Evolutionary conservation across 2,113 vertebrate genomes (phyloP).

Genomic region (Malurus cyaneus): DNA sequence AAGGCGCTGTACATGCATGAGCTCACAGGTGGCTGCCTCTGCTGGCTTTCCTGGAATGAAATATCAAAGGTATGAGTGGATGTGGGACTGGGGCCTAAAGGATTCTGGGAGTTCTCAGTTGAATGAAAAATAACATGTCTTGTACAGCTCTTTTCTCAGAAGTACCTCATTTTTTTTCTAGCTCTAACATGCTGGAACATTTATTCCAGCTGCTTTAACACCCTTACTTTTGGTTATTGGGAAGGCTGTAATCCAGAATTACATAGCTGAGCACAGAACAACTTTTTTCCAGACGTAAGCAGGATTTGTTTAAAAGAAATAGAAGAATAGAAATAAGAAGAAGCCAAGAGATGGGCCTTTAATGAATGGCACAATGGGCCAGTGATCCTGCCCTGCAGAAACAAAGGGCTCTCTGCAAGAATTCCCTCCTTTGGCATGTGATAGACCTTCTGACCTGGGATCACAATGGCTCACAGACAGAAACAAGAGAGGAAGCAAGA

Average conservation of each 20-base stretch:
- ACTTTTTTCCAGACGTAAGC: neutral
- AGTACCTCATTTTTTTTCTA: neutral
- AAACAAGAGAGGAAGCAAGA: neutral
- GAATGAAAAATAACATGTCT: neutral
- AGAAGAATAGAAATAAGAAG: neutral
- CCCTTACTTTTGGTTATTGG: neutral
- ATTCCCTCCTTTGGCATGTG: neutral
- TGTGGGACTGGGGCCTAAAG: neutral
- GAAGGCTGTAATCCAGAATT: neutral
- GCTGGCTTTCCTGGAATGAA: neutral
- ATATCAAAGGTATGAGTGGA: neutral
- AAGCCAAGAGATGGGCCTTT: neutral
- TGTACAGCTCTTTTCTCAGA: neutral
- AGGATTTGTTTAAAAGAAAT: neutral
- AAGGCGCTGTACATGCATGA: neutral
- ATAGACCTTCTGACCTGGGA: neutral
- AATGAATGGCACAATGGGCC: neutral
- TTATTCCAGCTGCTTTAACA: neutral
- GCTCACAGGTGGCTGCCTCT: neutral
- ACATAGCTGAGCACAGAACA: neutral
- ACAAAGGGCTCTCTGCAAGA: slow-evolving; percentile 23
- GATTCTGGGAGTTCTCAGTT: neutral
- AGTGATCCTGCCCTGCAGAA: neutral
- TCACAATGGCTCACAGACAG: neutral
- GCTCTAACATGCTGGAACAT: neutral